phyloP scores from a whole-genome alignment of 2,888 invertebrate species.

The Platerodrilus igneus region DNA sequence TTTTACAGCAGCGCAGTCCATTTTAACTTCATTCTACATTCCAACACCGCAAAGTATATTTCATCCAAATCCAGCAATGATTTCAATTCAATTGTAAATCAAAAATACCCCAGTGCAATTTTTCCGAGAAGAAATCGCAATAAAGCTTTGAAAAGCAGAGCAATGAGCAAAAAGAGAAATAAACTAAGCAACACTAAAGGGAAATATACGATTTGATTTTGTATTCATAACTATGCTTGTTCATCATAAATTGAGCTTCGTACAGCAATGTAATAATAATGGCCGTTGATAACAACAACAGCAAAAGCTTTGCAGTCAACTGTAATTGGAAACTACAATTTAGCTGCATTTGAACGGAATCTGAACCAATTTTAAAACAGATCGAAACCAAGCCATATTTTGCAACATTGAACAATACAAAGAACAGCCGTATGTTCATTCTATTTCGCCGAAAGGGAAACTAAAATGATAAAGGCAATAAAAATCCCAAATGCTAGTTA shows the following conservation, averaged over 20 bases:
- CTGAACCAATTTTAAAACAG: neutral
- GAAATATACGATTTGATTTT: conserved; percentile 2
- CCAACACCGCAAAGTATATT: no score
- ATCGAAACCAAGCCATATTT: no score
- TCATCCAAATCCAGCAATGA: no score
- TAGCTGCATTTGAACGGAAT: neutral
- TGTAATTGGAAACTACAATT: conserved; percentile 5
- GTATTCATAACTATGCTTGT: conserved; percentile 7
- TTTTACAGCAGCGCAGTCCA: no score
- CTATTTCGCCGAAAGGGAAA: neutral
- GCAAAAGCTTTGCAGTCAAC: conserved; percentile 3
- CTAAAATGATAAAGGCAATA: conserved; percentile 16
- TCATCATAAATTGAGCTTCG: conserved; percentile 7
- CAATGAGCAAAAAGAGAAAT: no score
- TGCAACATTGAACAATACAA: neutral
- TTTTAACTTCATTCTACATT: no score
- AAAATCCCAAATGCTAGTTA: conserved; percentile 13
- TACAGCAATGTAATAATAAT: conserved; percentile 6
- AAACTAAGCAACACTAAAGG: no score
- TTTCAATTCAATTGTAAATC: no score
- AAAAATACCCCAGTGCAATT: no score
- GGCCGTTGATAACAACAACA: conserved; percentile 4
- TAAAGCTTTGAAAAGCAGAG: no score
- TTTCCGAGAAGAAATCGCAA: no score
- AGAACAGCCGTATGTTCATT: no score